These are phyloP conservation scores for Chouioia cunea DNA, from an alignment of 2,888 invertebrate genomes.

Conservation along the genomic window DNA sequence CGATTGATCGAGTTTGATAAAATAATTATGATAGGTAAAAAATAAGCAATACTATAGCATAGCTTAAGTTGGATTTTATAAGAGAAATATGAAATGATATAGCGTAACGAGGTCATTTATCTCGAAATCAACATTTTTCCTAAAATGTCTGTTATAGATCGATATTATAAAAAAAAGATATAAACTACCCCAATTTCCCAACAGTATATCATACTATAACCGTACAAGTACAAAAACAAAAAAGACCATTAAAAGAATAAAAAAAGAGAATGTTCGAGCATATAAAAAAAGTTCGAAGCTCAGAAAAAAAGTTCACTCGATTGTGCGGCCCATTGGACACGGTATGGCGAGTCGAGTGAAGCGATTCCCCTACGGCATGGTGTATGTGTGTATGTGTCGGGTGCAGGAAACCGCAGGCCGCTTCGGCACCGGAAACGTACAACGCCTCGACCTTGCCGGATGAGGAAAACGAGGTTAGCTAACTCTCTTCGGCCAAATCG, in stretches of 20 bases:
- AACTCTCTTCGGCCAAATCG: slow-evolving; percentile 51
- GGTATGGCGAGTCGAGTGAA: slow-evolving; percentile 54
- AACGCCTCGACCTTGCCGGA: slow-evolving; percentile 56
- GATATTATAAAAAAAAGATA: background rate
- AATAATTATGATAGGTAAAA: too few relatives aligned
- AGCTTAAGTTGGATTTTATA: too few relatives aligned
- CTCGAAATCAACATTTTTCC: too few relatives aligned
- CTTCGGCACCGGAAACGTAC: slow-evolving; percentile 57
- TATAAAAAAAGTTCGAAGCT: background rate
- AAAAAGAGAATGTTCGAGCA: background rate
- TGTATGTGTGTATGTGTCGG: too few relatives aligned
- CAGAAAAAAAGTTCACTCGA: slow-evolving; percentile 35
- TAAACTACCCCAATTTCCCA: background rate
- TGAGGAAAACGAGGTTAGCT: slow-evolving; percentile 62
- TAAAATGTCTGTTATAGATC: too few relatives aligned
- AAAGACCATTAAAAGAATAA: background rate
- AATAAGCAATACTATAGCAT: too few relatives aligned
- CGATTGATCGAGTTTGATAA: too few relatives aligned
- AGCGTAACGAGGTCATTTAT: too few relatives aligned
- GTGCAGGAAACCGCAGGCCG: slow-evolving; percentile 55
- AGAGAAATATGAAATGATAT: too few relatives aligned
- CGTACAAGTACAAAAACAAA: background rate
- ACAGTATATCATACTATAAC: background rate
- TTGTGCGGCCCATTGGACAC: slow-evolving; percentile 54
- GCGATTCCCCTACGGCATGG: slow-evolving; percentile 52